Percentiles rank a stretch among this genome's conserved stretches.
Conservation (phyloP, 2,113 vertebrate species). For the Pimephales promelas region DNA sequence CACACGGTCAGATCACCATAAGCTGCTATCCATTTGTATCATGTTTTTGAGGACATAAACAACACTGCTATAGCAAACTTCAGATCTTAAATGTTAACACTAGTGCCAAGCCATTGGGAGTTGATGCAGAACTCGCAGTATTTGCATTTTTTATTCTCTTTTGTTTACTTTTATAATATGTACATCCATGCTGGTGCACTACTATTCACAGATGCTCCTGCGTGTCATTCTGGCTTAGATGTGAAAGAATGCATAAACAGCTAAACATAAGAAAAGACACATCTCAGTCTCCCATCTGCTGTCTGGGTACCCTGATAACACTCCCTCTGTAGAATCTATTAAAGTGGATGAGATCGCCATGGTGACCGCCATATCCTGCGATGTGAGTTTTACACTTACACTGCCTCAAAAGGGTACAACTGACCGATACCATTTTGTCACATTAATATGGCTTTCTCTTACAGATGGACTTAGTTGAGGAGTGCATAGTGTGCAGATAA, state of each 20-base stretch:
- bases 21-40: conserved; percentile 1
- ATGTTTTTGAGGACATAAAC: conserved; percentile 6
- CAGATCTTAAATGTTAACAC: neutral
- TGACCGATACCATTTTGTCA: neutral
- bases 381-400: neutral
- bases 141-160: neutral
- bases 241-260: conserved; percentile 11
- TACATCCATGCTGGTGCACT: neutral
- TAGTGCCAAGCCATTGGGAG: neutral
- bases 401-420: neutral
- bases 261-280: conserved; percentile 26
- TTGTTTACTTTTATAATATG: neutral
- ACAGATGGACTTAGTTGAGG: neutral
- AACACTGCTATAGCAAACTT: neutral
- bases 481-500: neutral
- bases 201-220: conserved; percentile 14
- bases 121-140: neutral
- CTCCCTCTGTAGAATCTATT: neutral
- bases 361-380: conserved; percentile 37
- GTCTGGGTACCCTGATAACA: conserved; percentile 45
- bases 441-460: neutral
- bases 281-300: conserved; percentile 53
- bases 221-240: neutral
- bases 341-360: conserved; percentile 38
- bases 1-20: neutral